These are phyloP conservation scores for Microctenopoma steveboyesi DNA, from an alignment of 2,797 vertebrate species.

Conservation along the genomic window DNA sequence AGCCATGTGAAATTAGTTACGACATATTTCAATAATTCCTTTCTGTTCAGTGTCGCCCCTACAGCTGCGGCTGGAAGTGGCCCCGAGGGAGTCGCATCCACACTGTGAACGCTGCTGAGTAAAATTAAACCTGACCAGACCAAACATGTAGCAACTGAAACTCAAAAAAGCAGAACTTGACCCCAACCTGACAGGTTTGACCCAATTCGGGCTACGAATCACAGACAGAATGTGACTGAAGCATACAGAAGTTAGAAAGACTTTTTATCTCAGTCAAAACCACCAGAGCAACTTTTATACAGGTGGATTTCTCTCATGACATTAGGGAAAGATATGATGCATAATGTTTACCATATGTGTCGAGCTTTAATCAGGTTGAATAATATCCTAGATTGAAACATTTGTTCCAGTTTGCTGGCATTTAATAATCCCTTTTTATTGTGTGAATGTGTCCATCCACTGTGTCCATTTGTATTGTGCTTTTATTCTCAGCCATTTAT, in stretches of 20 bases:
- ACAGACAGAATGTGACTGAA: too few species aligned
- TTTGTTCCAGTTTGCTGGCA: constrained; percentile 58
- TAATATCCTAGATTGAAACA: constrained; percentile 44
- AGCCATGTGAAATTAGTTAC: too few species aligned
- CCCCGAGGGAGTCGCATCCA: constrained; percentile 1
- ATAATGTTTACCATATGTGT: constrained; percentile 45
- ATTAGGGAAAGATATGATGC: constrained; percentile 27
- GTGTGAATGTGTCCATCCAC: constrained; percentile 50
- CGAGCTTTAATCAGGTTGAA: constrained; percentile 44
- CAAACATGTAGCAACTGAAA: background rate
- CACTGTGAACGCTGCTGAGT: background rate
- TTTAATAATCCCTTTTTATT: constrained; percentile 51
- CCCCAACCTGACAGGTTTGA: too few species aligned
- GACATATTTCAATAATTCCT: too few species aligned
- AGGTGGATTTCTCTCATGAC: constrained; percentile 12
- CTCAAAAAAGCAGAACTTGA: constrained; percentile 2
- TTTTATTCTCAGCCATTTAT: constrained; percentile 50
- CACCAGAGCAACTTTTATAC: background rate
- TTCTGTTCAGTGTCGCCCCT: too few species aligned
- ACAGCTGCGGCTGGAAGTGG: too few species aligned
- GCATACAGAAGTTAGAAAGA: too few species aligned
- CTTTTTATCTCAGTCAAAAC: too few species aligned
- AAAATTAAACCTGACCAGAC: constrained; percentile 13
- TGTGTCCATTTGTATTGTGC: constrained; percentile 44
- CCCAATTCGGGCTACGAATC: too few species aligned